A percentile compares a stretch with the other conserved stretches of the same genome.
These are phyloP conservation scores for Acrobeloides nanus DNA, from an alignment of 2,888 invertebrate species.

Conservation along the genomic window DNA sequence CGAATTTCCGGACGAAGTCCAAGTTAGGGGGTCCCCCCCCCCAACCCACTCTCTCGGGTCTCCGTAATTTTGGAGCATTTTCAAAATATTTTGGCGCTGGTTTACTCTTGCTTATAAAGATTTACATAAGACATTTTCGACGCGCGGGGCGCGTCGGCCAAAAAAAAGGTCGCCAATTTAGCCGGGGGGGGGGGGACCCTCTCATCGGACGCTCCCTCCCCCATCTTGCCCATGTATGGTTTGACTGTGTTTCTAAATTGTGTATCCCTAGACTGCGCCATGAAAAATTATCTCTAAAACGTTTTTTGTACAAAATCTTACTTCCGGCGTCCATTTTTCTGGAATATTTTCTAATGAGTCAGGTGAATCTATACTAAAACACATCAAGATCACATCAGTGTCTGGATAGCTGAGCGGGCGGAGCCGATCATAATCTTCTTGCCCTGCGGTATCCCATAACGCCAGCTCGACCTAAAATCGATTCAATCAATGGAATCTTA, in stretches of 20 bases:
- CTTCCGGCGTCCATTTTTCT: slow-evolving; percentile 99
- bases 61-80: no score
- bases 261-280: background rate
- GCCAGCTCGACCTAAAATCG: slow-evolving; percentile 75
- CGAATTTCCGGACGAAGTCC: no score
- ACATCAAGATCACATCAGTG: slow-evolving; percentile 98
- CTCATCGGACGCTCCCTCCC: no score
- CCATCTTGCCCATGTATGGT: background rate
- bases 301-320: slow-evolving; percentile 50
- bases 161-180: no score
- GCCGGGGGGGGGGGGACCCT: no score
- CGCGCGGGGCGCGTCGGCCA: no score
- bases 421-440: slow-evolving; percentile 75
- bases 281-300: background rate
- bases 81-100: no score
- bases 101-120: no score
- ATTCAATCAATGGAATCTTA: background rate
- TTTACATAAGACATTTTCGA: no score
- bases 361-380: slow-evolving; percentile 97
- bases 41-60: no score
- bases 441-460: slow-evolving; percentile 95
- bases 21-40: no score
- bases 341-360: slow-evolving; percentile 98
- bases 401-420: slow-evolving; percentile 94
- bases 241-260: background rate